Base-by-base conservation (phyloP, 2,113 vertebrate species). In the Nycticebus coucang region DNA sequence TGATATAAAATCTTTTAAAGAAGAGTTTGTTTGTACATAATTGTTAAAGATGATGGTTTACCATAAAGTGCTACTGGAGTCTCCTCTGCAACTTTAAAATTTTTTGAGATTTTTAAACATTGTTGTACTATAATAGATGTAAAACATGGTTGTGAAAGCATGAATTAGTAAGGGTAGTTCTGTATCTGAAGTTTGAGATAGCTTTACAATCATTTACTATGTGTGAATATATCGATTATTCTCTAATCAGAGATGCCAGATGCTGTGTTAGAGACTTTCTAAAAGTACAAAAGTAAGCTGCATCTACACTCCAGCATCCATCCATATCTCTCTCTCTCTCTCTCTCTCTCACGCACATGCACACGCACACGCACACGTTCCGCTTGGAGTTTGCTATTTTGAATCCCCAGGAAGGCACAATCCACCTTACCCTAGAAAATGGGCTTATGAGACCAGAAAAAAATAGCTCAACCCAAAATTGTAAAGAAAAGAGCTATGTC, bases 161-260 rank as follows among this genome's bases (percentile, higher is more conserved):
- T 22, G n/a, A 77, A 5, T 57, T 66, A 6, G 4, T 30, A 35
- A 30, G 14, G 28, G 5, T 5, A 35, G 6, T 15, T 55, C 80
- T 41, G 24, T 9, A 8, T 22, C n/a, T 33, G 59, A 28, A 66
- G 59, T 62, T 30, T 10, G 5, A 14, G 59, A 2, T 22, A 24
- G 17, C 45, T 37, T 75, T 4, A 82, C 6, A 26, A 7, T 14
- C 41, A 37, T 24, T 64, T 8, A 1, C n/a, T 33, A 8, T 33
- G 55, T 10, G 5, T 7, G n/a, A 9, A 28, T 24, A 28, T n/a
- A 45, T 1, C 0, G 35, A 28, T 1, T 2, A 45, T 50, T 6
- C 53, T 83, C 26, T 8, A 5, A 62, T 26, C 60, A 8, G 21
- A 10, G 3, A 13, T 26, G 35, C 5, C 10, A 7, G 14, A 45